Percentiles rank a stretch among this genome's conserved stretches.
phyloP scores from a whole-genome alignment of 2,888 invertebrate species.

The Aproaerema taeniolella region DNA sequence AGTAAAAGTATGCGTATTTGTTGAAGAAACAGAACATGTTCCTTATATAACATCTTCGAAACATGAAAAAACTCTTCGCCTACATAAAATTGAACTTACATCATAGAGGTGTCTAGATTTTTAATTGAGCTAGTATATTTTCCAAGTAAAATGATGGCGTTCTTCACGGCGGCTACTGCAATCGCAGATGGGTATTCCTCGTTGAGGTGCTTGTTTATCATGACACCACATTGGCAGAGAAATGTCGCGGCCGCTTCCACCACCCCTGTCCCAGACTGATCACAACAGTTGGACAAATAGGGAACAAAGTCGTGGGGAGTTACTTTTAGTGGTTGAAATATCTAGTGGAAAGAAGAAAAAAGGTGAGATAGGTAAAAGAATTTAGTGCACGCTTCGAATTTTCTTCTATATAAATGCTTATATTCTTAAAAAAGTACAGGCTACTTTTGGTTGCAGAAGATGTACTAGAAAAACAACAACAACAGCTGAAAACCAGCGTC shows the following conservation, averaged over 20 bases:
- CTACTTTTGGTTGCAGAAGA: too few species aligned
- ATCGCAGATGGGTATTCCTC: conserved; percentile 5
- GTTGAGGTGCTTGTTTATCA: conserved; percentile 1
- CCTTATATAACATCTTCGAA: too few species aligned
- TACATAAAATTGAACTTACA: conserved; percentile 7
- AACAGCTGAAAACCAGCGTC: too few species aligned
- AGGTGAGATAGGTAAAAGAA: background rate
- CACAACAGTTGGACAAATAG: background rate
- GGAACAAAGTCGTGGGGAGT: conserved; percentile 7
- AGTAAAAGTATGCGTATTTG: too few species aligned
- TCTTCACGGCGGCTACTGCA: conserved; percentile 6
- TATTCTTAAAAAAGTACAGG: too few species aligned
- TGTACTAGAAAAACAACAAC: too few species aligned
- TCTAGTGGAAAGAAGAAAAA: background rate
- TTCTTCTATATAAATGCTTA: too few species aligned
- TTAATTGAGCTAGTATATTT: too few species aligned
- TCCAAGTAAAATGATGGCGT: background rate
- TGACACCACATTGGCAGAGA: conserved; percentile 6
- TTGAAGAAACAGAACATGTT: too few species aligned
- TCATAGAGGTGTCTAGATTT: background rate
- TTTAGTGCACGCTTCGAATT: too few species aligned
- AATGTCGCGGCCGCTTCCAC: conserved; percentile 5
- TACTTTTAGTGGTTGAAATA: conserved; percentile 1
- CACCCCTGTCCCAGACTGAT: background rate
- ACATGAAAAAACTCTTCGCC: too few species aligned